Base-by-base conservation (phyloP, 2,888 invertebrate genomes). In the Arrhopalites spinosus region DNA sequence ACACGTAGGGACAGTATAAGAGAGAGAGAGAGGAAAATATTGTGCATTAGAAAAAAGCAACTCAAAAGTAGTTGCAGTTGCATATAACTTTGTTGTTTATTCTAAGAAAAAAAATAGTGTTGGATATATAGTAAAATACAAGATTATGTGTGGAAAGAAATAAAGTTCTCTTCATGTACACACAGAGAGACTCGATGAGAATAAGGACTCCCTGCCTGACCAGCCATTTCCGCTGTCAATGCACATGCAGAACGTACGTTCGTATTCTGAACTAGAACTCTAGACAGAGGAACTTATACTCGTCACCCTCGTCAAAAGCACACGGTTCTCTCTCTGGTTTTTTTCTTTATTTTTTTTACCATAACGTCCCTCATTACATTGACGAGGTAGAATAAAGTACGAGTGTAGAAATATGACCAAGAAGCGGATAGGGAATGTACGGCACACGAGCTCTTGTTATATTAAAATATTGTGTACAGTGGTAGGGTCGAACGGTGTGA, bases 151-250 rank as follows among this genome's bases (percentile, higher is more conserved):
- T 3, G 11, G 36, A 36, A 36, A 11, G 36, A 36, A 11, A 36
- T 3, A 36, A 11, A 36, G 36, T n/a, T n/a, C n/a, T n/a, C n/a
- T n/a, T n/a, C n/a, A n/a, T n/a, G n/a, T 7, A 36, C 3, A 36
- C 3, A 36, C 5, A 36, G 36, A 7, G 3, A 11, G 36, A 36
- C 11, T 7, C 36, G 63, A 72, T 72, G 72, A 72, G 72, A 72
- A 72, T 63, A 63, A 72, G 63, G 50, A 72, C 72, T 72, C 71
- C 59, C 71, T 71, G 71, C 61, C 61, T 72, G 72, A 72, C 72
- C 72, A 63, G 61, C 64, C 64, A 72, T 72, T 72, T 72, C 72
- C 72, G 72, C 61, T 63, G 72, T 61, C 63, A 61, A 63, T 64
- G 59, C 8, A 59, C 59, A 59, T 25, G 59, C 25, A 59, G 59